Percentiles rank a stretch among this genome's conserved stretches.
These are phyloP conservation scores for Ceyx cyanopectus DNA, from an alignment of 2,113 vertebrate species.

Conservation along the genomic window DNA sequence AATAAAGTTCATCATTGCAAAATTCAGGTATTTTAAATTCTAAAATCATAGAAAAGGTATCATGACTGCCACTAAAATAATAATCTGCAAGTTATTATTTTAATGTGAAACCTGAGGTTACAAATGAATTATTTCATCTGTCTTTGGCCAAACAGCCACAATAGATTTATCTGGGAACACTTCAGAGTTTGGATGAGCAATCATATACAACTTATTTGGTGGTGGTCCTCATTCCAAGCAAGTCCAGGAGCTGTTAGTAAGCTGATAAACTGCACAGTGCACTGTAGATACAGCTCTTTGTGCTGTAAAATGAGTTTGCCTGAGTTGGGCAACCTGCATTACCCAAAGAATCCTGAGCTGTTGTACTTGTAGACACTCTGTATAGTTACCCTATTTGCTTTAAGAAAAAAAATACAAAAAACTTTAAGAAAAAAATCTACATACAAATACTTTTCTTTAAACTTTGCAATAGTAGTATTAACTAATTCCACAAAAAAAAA, in stretches of 20 bases:
- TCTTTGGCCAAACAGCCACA: not conserved
- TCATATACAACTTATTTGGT: not conserved
- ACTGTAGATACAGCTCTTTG: not conserved
- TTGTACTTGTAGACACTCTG: not conserved
- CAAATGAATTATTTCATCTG: not conserved
- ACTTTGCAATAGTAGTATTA: not conserved
- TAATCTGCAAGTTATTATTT: not conserved
- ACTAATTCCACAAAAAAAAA: not conserved
- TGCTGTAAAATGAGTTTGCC: not conserved
- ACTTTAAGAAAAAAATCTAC: no score
- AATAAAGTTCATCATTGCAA: not conserved
- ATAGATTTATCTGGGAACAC: not conserved
- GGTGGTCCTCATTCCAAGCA: not conserved
- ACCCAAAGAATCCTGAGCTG: not conserved
- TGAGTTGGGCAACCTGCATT: not conserved
- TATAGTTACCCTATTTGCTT: not conserved
- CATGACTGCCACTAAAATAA: not conserved
- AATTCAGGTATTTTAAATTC: not conserved
- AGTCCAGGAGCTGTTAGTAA: not conserved
- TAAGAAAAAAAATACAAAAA: not conserved
- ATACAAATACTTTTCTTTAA: not conserved
- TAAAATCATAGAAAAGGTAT: not conserved
- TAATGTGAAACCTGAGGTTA: not conserved
- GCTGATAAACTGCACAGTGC: not conserved
- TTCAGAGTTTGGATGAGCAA: not conserved